Base-by-base conservation (phyloP, 1,140 invertebrate genomes). In the Thereuonema tuberculata region DNA sequence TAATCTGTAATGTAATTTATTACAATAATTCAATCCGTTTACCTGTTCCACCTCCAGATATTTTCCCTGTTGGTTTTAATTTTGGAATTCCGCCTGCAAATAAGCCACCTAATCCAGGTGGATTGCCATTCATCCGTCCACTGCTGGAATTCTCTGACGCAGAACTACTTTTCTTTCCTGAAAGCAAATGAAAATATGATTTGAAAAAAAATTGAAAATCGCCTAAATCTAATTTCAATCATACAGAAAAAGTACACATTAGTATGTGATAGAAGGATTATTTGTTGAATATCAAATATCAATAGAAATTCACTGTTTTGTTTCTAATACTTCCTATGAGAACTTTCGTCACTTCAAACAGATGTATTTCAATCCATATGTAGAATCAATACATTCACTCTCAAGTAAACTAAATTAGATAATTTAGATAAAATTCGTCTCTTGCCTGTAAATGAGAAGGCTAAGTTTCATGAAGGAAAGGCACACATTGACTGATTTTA, bases 71-170 rank as follows among this genome's bases (percentile, higher is more conserved):
- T 43, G 86, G 80, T 70, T 85, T 87, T 53, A 92, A 75, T 73
- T 88, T 91, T 57, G 88, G 87, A 82, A 92, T 90, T 50, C 87
- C 87, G 56, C 85, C 87, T 63, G 87, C 83, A 75, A 92, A 90
- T 28, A 91, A 74, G 43, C 85, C 87, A 59, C 84, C 86, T 47
- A 92, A 74, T 49, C 78, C 68, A 15, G 62, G 63, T 43, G 66
- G 69, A 25, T 61, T 65, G 61, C 69, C 70, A 62, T 68, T 67
- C 21, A 49, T 60, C 52, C 61, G 62, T 62, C 47, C 26, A 47
- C n/a, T n/a, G n/a, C n/a, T n/a, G n/a, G 26, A 37, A 47, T 53
- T 65, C 50, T 27, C 63, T 61, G 43, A 37, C 5, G 63, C 62
- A n/a, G 60, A 59, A 37, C 55, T 56, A 29, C 60, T 27, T 31